Base-by-base conservation (phyloP, 2,113 vertebrate species). In the Protomyctophum bolini region DNA sequence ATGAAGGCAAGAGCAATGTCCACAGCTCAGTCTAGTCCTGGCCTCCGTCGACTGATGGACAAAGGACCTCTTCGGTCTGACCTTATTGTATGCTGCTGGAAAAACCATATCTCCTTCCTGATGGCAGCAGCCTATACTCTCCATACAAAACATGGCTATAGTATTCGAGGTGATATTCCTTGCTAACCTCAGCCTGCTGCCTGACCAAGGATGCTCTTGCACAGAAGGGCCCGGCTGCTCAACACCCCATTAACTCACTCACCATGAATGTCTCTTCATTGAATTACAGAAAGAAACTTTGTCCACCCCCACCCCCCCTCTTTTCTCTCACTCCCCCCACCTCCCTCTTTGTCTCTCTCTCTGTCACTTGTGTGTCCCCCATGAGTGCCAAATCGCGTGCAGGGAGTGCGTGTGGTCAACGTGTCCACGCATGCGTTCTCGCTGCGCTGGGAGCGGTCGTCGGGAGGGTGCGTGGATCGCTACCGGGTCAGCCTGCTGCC, bases 401-500 rank as follows among this genome's bases (percentile, higher is more conserved):
- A 80, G 82, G 86, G 79, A 64, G 51, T 94, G 45, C 82, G 67
- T 80, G 80, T 89, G 66, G 77, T 92, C 76, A 92, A 76, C 66
- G 70, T 94, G 82, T 94, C 93, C 8, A 66, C 89, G 33, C 63
- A 72, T 70, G 88, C 81, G 15, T 95, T 95, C 91, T 94, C 93
- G 52, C 63, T 97, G 28, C 83, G 28, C 52, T 95, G 95, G 94
- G 91, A 85, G 70, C 83, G 88, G 28, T 86, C 86, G 0, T 86
- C 86, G 0, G 69, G 64, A 10, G 93, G 93, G 50, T 87, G 78
- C 57, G 92, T 89, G 76, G 92, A 94, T 79, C 78, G 82, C 84
- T 95, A 94, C 94, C 87, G 79, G 2, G 88, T 96, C 87, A 87
- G 75, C 85, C 88, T 95, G 57, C 66, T 76, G 85, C 94, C 95